phyloP scores from a whole-genome alignment of 1,140 invertebrate species.

The Periplaneta americana region DNA sequence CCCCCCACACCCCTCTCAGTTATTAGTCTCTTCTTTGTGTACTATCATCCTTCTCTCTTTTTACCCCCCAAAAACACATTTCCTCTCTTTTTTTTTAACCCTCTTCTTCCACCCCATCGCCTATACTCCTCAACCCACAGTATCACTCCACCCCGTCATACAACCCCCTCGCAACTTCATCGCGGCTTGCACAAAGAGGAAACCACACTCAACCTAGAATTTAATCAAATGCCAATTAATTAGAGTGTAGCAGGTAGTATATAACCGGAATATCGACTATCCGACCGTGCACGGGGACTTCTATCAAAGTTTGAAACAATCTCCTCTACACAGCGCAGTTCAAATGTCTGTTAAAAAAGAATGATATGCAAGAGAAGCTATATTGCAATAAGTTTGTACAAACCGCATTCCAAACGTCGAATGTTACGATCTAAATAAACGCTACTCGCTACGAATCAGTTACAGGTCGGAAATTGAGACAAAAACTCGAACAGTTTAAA shows the following conservation, averaged over 20 bases:
- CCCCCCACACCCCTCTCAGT: neutral
- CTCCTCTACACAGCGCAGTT: neutral
- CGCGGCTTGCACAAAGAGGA: neutral
- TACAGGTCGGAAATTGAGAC: no score
- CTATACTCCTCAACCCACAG: neutral
- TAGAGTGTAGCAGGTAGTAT: neutral
- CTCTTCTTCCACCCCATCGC: neutral
- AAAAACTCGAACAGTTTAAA: no score
- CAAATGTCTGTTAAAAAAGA: neutral
- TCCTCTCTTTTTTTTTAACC: neutral
- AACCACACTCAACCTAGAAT: neutral
- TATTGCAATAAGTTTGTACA: neutral
- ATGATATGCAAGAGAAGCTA: neutral
- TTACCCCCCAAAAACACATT: neutral
- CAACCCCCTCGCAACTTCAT: neutral
- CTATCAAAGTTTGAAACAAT: neutral
- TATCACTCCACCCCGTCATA: neutral
- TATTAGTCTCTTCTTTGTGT: neutral
- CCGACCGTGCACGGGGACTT: neutral
- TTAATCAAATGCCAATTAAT: neutral
- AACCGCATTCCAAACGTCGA: neutral
- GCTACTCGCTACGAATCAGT: no score
- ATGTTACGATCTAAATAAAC: no score
- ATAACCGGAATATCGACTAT: neutral
- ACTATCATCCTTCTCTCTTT: neutral